Base-by-base conservation (phyloP, 2,113 vertebrate genomes). In the Girardinichthys multiradiatus region DNA sequence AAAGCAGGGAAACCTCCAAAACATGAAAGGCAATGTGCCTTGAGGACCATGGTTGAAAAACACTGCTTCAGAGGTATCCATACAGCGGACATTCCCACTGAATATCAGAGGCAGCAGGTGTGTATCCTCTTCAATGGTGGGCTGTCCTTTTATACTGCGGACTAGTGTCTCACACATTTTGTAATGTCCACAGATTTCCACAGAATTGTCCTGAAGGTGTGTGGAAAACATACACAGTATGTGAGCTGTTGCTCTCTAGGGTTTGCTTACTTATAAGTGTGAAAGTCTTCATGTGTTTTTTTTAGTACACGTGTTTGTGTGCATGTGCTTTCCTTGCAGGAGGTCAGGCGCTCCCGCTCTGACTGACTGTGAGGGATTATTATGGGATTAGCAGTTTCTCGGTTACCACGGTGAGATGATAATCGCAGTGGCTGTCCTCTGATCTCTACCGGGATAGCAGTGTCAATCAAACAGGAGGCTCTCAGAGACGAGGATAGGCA, bases 341-440 rank as follows among this genome's bases (percentile, higher is more conserved):
- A 87, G 91, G 86, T 92, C 85, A 86, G 75, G 79, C 69, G 80
- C 87, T 89, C 63, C 76, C 79, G 83, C 29, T 83, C 77, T 86
- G 87, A 80, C 72, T 86, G 83, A 80, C 86, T 80, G 82, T 74
- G 80, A 86, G 51, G 87, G 87, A 92, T 91, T 90, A 91, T 91
- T 90, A 90, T 91, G 84, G 91, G 89, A 92, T 91, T 92, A 91
- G 27, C 68, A 79, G 86, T 85, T 89, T 91, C 89, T 91, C 67
- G 64, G 89, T 91, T 91, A 88, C 87, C 85, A 85, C 77, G 31
- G 83, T 57, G 82, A 91, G 89, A 89, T 89, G 84, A 90, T 91
- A 91, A 92, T 92, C 85, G 89, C 86, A 83, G 82, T 85, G 78
- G 85, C 87, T 61, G 77, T 91, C 85, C 88, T 91, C 85, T 92